phyloP scores from a whole-genome alignment of 2,113 vertebrate genomes.

The Clupea harengus region DNA sequence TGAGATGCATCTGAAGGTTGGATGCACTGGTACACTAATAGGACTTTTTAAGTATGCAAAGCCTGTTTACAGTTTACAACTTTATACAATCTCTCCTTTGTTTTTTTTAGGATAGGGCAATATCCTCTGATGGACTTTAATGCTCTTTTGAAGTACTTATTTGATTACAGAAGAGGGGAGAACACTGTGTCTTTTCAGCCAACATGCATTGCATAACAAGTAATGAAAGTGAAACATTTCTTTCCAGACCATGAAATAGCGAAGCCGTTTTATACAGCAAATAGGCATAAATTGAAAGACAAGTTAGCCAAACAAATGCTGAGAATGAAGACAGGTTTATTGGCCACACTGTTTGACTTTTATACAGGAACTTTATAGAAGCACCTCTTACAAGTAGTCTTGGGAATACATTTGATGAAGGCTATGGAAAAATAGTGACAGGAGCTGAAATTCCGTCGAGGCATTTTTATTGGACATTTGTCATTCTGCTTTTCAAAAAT shows the following conservation, averaged over 20 bases:
- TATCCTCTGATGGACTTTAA: not conserved
- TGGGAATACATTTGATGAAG: constrained; percentile 5
- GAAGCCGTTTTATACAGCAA: constrained; percentile 7
- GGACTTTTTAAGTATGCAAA: not conserved
- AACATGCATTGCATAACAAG: not conserved
- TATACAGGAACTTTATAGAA: not conserved
- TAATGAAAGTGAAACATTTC: constrained; percentile 9
- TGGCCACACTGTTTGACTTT: not conserved
- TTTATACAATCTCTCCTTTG: not conserved
- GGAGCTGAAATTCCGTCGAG: not conserved
- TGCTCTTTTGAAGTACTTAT: not conserved
- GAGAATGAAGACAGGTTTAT: constrained; percentile 14
- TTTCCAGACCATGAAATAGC: not conserved
- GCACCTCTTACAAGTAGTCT: constrained; percentile 4
- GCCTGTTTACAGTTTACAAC: not conserved
- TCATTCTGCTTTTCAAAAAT: not conserved
- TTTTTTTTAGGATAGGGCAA: not conserved
- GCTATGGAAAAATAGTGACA: constrained; percentile 10
- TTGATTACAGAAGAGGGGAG: not conserved
- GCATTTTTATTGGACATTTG: constrained; percentile 9
- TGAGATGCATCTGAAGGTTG: not conserved
- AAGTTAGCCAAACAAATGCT: constrained; percentile 17
- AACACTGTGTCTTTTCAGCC: not conserved
- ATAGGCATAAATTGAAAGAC: constrained; percentile 4
- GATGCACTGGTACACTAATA: not conserved